Percentiles rank a stretch among this genome's conserved stretches.
These are phyloP conservation scores for Pogonocherus hispidulus DNA, from an alignment of 2,888 invertebrate genomes.

Conservation along the genomic window DNA sequence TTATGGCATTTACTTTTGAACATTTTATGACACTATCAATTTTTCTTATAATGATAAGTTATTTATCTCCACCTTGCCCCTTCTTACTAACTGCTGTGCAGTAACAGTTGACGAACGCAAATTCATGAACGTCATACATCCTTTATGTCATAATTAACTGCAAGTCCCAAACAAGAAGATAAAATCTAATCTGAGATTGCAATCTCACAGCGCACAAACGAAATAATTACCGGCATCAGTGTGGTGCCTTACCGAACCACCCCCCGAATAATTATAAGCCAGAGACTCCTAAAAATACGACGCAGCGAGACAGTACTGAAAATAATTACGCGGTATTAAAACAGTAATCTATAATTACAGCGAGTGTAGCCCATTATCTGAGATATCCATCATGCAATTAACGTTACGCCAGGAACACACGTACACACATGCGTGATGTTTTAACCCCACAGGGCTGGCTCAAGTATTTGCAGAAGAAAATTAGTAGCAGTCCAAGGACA, in stretches of 20 bases:
- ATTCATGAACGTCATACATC: slow-evolving; percentile 15
- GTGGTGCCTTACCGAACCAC: slow-evolving; percentile 26
- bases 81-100: too few species aligned
- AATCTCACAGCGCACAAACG: slow-evolving; percentile 35
- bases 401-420: slow-evolving; percentile 56
- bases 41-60: too few species aligned
- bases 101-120: background rate
- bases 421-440: slow-evolving; percentile 48
- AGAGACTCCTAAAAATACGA: slow-evolving; percentile 33
- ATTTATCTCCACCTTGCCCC: too few species aligned
- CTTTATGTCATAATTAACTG: slow-evolving; percentile 36
- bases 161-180: slow-evolving; percentile 10
- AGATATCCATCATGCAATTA: slow-evolving; percentile 61
- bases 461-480: too few species aligned
- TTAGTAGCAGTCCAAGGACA: too few species aligned
- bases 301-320: slow-evolving; percentile 34
- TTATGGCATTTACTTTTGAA: too few species aligned
- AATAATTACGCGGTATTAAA: slow-evolving; percentile 54
- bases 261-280: slow-evolving; percentile 41
- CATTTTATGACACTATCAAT: too few species aligned
- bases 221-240: slow-evolving; percentile 32
- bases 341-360: slow-evolving; percentile 57
- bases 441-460: slow-evolving; percentile 25
- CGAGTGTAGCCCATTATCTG: slow-evolving; percentile 55
- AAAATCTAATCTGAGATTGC: slow-evolving; percentile 30